Evolutionary conservation across 2,888 invertebrate species (phyloP), one percentile per base, ranked within the genome.

Genomic region (Dryobota labecula): DNA sequence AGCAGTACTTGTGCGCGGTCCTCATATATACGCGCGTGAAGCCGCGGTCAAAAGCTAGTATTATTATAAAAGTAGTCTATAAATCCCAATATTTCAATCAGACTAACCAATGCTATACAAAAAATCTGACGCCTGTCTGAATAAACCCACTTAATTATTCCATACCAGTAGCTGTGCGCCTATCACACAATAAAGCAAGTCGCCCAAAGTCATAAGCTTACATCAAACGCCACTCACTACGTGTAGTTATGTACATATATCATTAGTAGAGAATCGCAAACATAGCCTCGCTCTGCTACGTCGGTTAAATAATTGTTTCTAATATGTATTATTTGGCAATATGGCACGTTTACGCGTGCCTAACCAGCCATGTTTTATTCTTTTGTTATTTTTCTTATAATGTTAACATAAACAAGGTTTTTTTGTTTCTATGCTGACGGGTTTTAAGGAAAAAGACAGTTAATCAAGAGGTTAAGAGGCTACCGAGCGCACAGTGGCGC

Each of bases 221-320:
- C 70, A 47, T 33, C n/a, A 71, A 72, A 71, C 62, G 70, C 73
- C 72, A 73, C 73, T 88, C 72, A 73, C 73, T 88, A 89, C 90
- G 91, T 90, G 90, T 88, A 84, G 86, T 51, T 86, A 87, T 90
- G 90, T 88, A 88, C 87, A 85, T 86, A 84, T 84, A 85, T 87
- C 87, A 80, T 77, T 73, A 63, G 41, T 73, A 63, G 41, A 27
- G 58, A 56, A 68, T 66, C 66, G 66, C 78, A 51, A 74, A 78
- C 75, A 72, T 70, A 70, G 72, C 58, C 68, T 51, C 41, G 18
- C 58, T 81, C 33, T 73, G 76, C 70, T 58, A 57, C 68, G 79
- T 73, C 75, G 68, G 53, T 61, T 66, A 81, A 81, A 83, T 81
- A 73, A 79, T 84, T 83, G 84, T 83, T 81, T 76, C 73, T 69